These are phyloP conservation scores for Siniperca obscura DNA, from an alignment of 2,797 vertebrate genomes.

Conservation along the genomic window DNA sequence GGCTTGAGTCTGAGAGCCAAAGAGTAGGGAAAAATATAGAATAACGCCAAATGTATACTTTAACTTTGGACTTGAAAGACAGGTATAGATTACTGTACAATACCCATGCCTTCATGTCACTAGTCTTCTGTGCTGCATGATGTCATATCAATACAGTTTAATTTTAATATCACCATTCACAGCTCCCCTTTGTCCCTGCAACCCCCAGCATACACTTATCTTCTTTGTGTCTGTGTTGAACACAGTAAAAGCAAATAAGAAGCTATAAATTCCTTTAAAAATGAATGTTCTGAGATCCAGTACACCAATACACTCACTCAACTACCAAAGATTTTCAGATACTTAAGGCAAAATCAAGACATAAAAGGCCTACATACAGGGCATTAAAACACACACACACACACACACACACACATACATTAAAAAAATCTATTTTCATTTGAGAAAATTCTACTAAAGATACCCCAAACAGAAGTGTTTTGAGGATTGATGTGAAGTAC, in stretches of 20 bases:
- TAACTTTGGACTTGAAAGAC: no score
- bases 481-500: not conserved
- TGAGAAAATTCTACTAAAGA: not conserved
- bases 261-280: not conserved
- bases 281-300: not conserved
- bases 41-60: no score
- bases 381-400: not conserved
- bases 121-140: not conserved
- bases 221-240: not conserved
- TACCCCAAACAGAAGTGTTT: not conserved
- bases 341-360: not conserved
- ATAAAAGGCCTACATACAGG: not conserved
- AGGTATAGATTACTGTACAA: no score
- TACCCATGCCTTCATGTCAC: not conserved
- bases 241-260: not conserved
- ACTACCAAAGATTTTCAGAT: conserved; percentile 1
- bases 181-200: no score
- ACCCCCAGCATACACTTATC: not conserved
- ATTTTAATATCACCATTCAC: not conserved
- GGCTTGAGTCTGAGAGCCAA: no score
- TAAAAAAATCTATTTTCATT: not conserved
- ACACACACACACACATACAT: not conserved
- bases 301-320: not conserved
- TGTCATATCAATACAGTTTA: not conserved
- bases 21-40: no score